These are phyloP conservation scores for Emberiza fucata DNA, from an alignment of 2,113 vertebrate genomes.

Conservation along the genomic window DNA sequence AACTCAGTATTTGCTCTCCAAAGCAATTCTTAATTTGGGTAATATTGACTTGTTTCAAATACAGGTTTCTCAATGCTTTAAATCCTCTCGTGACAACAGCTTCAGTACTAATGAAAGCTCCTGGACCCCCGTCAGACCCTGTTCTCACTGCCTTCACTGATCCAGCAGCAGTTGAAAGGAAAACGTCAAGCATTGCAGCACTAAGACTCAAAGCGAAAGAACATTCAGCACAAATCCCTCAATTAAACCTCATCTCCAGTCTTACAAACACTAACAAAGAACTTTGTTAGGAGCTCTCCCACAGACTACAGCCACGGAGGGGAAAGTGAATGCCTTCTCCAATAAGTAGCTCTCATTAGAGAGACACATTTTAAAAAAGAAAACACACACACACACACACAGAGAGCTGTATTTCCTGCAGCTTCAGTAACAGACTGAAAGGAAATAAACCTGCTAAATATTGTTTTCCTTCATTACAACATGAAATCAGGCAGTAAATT, in stretches of 20 bases:
- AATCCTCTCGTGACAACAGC: conserved; percentile 62
- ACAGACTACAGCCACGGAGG: neutral
- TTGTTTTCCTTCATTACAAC: neutral
- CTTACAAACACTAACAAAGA: conserved; percentile 56
- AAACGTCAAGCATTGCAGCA: conserved; percentile 59
- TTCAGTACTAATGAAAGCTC: conserved; percentile 65
- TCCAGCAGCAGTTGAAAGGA: conserved; percentile 66
- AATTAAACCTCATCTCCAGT: conserved; percentile 50
- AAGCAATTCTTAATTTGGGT: conserved; percentile 41
- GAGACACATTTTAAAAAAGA: neutral
- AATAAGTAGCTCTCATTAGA: neutral
- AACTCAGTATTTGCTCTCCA: neutral
- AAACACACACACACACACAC: neutral
- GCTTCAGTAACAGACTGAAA: neutral
- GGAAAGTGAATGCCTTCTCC: conserved; percentile 35
- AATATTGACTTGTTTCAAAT: conserved; percentile 51
- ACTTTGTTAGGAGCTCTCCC: conserved; percentile 45
- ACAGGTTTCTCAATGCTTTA: conserved; percentile 68
- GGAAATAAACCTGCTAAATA: neutral
- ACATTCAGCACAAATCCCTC: conserved; percentile 56
- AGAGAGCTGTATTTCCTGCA: neutral
- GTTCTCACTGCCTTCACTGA: conserved; percentile 50
- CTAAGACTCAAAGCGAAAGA: conserved; percentile 70
- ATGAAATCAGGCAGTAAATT: neutral
- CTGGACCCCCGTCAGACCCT: conserved; percentile 49